A percentile compares a stretch with the other conserved stretches of the same genome.
phyloP scores from a whole-genome alignment of 1,140 invertebrate genomes.

The Zelostemma sp. region DNA sequence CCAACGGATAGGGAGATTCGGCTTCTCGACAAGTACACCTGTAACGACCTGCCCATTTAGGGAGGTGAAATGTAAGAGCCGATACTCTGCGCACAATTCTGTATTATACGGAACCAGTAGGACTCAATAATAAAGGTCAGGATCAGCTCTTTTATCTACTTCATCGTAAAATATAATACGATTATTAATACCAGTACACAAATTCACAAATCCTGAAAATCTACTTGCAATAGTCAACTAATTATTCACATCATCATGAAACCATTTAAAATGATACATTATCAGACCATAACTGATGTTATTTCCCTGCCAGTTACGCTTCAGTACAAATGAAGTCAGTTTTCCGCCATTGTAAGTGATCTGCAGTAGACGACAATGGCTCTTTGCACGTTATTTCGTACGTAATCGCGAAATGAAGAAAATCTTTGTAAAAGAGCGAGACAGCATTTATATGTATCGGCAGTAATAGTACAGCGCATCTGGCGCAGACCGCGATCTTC shows the following conservation, averaged over 20 bases:
- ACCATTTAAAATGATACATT: too few species aligned
- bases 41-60: slow-evolving; percentile 63
- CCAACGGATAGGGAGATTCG: too few species aligned
- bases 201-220: too few species aligned
- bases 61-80: slow-evolving; percentile 60
- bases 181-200: too few species aligned
- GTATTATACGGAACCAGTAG: slow-evolving; percentile 62
- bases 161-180: too few species aligned
- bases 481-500: slow-evolving; percentile 51
- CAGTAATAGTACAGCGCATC: slow-evolving; percentile 22
- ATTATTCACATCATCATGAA: too few species aligned
- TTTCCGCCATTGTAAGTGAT: too few species aligned
- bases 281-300: too few species aligned
- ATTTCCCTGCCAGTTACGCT: too few species aligned
- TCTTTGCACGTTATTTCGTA: neutral
- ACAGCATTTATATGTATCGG: slow-evolving; percentile 3
- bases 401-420: slow-evolving; percentile 4
- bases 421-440: slow-evolving; percentile 6
- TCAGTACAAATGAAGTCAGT: too few species aligned
- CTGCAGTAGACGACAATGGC: slow-evolving; percentile 2
- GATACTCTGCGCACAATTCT: slow-evolving; percentile 53
- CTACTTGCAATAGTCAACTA: too few species aligned
- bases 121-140: slow-evolving; percentile 66
- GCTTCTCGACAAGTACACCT: slow-evolving; percentile 65
- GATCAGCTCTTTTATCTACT: slow-evolving; percentile 63